Evolutionary conservation across 2,113 vertebrate genomes (phyloP).

Genomic region (Odontophorus gujanensis): DNA sequence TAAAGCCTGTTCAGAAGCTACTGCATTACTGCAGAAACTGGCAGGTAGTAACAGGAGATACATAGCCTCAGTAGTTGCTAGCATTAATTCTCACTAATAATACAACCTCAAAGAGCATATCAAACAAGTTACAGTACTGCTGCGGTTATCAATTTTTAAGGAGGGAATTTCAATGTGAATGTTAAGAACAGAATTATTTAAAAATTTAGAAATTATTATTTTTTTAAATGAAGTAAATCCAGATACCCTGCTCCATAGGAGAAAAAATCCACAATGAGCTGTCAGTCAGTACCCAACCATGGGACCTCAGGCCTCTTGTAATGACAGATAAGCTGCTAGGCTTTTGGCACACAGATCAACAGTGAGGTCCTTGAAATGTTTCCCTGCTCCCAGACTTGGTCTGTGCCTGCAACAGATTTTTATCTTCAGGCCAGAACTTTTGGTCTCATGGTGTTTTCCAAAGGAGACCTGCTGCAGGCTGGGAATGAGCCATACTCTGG

Average conservation of each 20-base stretch:
- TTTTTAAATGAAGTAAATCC: conserved; percentile 49
- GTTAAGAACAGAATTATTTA: conserved; percentile 52
- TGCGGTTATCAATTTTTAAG: conserved; percentile 64
- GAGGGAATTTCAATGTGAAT: conserved; percentile 64
- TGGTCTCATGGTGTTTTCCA: background rate
- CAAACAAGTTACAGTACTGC: conserved; percentile 57
- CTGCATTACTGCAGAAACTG: conserved; percentile 21
- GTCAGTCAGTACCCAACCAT: background rate
- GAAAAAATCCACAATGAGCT: background rate
- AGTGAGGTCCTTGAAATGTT: background rate
- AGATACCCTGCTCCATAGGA: background rate
- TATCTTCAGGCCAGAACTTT: background rate
- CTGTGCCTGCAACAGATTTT: background rate
- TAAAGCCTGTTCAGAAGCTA: background rate
- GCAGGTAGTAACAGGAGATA: conserved; percentile 56
- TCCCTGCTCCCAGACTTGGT: background rate
- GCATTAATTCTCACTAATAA: conserved; percentile 70
- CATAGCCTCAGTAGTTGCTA: conserved; percentile 35
- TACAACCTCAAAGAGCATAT: conserved; percentile 70
- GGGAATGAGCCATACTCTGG: background rate
- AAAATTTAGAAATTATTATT: conserved; percentile 68
- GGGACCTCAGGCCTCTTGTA: background rate
- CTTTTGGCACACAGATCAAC: background rate
- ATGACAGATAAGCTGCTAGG: background rate
- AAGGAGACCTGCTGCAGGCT: background rate